Evolutionary conservation across 2,113 vertebrate genomes (phyloP).

Genomic region (Leiothrix lutea): DNA sequence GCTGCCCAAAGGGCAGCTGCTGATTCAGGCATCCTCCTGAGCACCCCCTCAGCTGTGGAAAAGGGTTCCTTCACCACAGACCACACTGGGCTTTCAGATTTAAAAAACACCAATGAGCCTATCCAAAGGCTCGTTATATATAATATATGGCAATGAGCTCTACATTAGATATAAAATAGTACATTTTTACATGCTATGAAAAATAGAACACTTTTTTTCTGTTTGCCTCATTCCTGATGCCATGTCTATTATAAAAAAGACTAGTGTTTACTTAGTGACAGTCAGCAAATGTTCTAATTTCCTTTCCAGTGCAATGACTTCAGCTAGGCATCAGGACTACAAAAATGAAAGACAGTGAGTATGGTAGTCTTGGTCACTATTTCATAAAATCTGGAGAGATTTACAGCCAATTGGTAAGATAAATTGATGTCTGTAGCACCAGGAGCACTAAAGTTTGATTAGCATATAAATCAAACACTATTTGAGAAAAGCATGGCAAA

Average conservation of each 20-base stretch:
- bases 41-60: not conserved
- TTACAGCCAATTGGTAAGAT: not conserved
- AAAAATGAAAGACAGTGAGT: not conserved
- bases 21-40: not conserved
- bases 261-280: not conserved
- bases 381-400: not conserved
- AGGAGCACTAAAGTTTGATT: not conserved
- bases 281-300: not conserved
- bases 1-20: not conserved
- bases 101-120: not conserved
- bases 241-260: not conserved
- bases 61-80: not conserved
- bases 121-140: not conserved
- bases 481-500: not conserved
- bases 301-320: not conserved
- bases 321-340: not conserved
- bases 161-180: not conserved
- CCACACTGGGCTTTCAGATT: not conserved
- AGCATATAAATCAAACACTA: not conserved
- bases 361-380: not conserved
- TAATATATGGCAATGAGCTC: not conserved
- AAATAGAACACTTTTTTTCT: not conserved
- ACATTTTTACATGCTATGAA: not conserved
- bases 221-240: not conserved
- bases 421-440: not conserved